These are phyloP conservation scores for Apus apus DNA, from an alignment of 2,113 vertebrate species.

Conservation along the genomic window DNA sequence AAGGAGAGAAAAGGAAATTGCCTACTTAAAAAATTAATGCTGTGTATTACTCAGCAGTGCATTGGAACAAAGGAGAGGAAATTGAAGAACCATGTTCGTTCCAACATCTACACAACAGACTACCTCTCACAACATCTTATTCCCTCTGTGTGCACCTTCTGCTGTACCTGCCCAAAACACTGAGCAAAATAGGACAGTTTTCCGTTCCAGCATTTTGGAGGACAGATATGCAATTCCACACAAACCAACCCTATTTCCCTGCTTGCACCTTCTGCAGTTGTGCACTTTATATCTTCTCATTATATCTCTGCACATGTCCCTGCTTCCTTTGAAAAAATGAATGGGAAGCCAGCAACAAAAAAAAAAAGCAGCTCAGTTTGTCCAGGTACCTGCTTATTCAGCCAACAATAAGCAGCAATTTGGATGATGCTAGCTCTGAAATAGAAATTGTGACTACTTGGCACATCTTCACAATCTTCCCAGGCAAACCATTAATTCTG, in stretches of 20 bases:
- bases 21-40: slow-evolving; percentile 62
- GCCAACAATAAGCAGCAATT: background rate
- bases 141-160: background rate
- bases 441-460: background rate
- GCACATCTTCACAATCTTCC: background rate
- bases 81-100: slow-evolving; percentile 29
- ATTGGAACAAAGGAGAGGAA: slow-evolving; percentile 48
- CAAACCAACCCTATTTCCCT: background rate
- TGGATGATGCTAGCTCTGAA: background rate
- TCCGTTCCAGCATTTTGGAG: background rate
- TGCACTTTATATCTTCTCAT: background rate
- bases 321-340: background rate
- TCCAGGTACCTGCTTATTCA: background rate
- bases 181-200: background rate
- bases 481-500: background rate
- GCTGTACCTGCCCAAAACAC: background rate
- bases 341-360: background rate
- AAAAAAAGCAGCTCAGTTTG: background rate
- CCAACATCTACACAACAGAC: background rate
- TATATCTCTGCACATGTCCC: background rate
- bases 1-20: slow-evolving; percentile 60
- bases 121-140: background rate
- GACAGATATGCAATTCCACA: background rate
- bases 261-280: background rate
- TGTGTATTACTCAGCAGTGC: slow-evolving; percentile 13